A percentile compares a stretch with the other conserved stretches of the same genome.
Conservation (phyloP, 2,888 invertebrate genomes). For the Drosophila neoperkinsi region DNA sequence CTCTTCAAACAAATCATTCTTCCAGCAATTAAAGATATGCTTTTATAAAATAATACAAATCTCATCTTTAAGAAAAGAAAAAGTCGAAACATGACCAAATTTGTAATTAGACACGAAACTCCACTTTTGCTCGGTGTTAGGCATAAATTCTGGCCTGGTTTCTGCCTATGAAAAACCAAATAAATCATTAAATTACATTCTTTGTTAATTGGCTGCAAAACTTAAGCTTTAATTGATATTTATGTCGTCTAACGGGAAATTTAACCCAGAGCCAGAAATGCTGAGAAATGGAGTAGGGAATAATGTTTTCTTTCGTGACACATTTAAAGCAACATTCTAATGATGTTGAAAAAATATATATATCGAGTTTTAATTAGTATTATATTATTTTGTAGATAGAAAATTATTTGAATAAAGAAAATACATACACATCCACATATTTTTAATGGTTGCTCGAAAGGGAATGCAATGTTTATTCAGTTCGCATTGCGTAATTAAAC, state of each 20-base stretch:
- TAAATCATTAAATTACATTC: conserved; percentile 48
- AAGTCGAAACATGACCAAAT: conserved; percentile 24
- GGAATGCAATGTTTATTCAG: background rate
- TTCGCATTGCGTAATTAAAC: background rate
- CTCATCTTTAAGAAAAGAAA: background rate
- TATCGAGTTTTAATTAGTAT: background rate
- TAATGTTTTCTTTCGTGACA: background rate
- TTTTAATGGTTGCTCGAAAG: background rate
- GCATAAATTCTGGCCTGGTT: background rate
- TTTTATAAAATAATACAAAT: background rate
- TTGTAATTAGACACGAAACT: conserved; percentile 5
- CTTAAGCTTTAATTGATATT: conserved; percentile 62
- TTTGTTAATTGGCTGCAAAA: conserved; percentile 54
- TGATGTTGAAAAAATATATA: no score
- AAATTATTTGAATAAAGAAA: no score
- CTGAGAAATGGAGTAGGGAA: background rate
- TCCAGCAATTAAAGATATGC: background rate
- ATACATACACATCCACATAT: background rate
- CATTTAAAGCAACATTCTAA: background rate
- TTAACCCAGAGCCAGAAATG: background rate
- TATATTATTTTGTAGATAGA: no score
- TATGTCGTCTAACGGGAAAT: conserved; percentile 42
- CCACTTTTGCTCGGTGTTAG: background rate
- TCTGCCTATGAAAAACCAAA: background rate
- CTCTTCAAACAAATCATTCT: background rate